Base-by-base conservation (phyloP, 2,888 invertebrate genomes). In the Acanthosoma haemorrhoidale region DNA sequence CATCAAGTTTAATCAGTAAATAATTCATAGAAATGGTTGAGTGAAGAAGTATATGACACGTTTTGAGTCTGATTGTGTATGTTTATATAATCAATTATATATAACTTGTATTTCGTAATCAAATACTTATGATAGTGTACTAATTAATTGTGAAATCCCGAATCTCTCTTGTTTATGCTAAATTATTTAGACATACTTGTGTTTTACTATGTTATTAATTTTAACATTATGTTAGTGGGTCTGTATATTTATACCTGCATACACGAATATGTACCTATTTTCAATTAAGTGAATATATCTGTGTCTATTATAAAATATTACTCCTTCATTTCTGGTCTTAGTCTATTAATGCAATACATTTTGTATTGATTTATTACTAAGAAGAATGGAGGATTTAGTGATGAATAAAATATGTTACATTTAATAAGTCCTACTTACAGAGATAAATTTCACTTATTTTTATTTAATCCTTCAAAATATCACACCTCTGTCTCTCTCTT, bases 81-180 rank as follows among this genome's bases (percentile, higher is more conserved):
- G 43, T 41, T 41, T 18, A n/a, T 41, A 21, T 21, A 3, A 3
- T 43, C n/a, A n/a, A 25, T 43, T 21, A 43, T 25, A 9, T 51
- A 25, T 5, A 51, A 25, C 21, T 51, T 51, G 1, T n/a, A n/a
- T 25, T 51, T 32, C n/a, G n/a, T n/a, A n/a, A n/a, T n/a, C n/a
- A n/a, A n/a, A n/a, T n/a, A n/a, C 25, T 43, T n/a, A 25, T 51
- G 51, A 25, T 25, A 16, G 11, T 6, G 21, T 15, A 43, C 21
- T 21, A 4, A 18, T 11, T 43, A 43, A 43, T 21, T 43, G 4
- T 21, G 25, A 21, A 21, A 51, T 11, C 21, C 25, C 21, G 51
- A 51, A 51, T 51, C 51, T 51, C 51, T 51, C 51, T 51, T 21
- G 51, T 51, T 51, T 51, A 51, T 51, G 4, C 21, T 51, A 25